Evolutionary conservation across 2,888 invertebrate genomes (phyloP).

Genomic region (Leuctra nigra): DNA sequence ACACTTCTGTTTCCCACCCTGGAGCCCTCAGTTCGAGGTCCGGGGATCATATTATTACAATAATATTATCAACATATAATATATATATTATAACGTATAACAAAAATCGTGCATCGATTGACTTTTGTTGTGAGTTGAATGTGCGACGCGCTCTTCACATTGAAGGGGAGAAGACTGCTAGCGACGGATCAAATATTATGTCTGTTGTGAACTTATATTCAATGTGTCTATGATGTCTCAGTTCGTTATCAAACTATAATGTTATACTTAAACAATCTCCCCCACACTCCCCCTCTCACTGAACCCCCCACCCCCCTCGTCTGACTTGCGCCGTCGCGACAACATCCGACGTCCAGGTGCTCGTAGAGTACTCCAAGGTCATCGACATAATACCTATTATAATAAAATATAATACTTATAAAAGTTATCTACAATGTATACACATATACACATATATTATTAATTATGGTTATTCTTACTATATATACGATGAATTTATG

Average conservation of each 20-base stretch:
- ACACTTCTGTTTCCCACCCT: constrained; percentile 25
- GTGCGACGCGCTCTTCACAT: neutral
- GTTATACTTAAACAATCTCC: constrained; percentile 11
- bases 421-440: constrained; percentile 22
- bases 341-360: neutral
- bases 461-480: constrained; percentile 23
- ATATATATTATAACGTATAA: constrained; percentile 23
- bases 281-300: neutral
- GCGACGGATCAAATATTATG: neutral
- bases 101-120: constrained; percentile 17
- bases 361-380: constrained; percentile 3
- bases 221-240: constrained; percentile 10
- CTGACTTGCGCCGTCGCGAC: too few relatives aligned
- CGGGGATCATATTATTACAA: constrained; percentile 17
- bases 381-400: constrained; percentile 31
- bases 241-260: constrained; percentile 3
- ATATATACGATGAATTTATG: constrained; percentile 20
- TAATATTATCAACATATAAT: constrained; percentile 18
- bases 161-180: neutral
- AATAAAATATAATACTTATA: constrained; percentile 14
- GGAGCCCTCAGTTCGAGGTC: constrained; percentile 16
- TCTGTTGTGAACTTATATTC: constrained; percentile 26
- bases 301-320: neutral
- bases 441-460: constrained; percentile 32
- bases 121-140: constrained; percentile 18